These are phyloP conservation scores for Glyphotaelius pellucidus DNA, from an alignment of 2,888 invertebrate species.

Conservation along the genomic window DNA sequence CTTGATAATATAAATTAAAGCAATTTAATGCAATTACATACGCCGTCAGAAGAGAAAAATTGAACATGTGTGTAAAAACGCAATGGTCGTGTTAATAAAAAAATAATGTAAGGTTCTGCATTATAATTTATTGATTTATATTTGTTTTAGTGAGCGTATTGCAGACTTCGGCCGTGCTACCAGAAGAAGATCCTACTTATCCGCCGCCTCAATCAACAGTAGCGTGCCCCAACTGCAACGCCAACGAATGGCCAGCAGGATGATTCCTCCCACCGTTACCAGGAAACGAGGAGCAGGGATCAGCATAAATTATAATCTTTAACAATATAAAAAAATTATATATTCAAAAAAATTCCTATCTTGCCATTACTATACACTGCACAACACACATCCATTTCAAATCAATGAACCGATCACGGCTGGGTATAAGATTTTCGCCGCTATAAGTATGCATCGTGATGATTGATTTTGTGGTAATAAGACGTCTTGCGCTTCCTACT, in stretches of 20 bases:
- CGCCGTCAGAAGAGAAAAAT: no score
- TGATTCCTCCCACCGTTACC: neutral
- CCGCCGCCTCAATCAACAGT: neutral
- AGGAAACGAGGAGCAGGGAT: neutral
- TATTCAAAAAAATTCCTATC: neutral
- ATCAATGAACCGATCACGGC: no score
- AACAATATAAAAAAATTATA: neutral
- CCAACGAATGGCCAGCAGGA: neutral
- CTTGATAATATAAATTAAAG: no score
- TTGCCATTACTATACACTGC: neutral
- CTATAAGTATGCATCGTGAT: neutral
- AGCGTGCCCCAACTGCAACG: neutral
- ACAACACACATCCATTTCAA: no score
- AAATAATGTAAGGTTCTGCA: neutral
- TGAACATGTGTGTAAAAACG: no score
- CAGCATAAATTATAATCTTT: neutral
- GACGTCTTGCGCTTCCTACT: neutral
- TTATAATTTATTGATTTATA: neutral
- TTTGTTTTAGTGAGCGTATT: neutral
- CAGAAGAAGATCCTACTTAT: neutral
- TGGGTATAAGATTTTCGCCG: no score
- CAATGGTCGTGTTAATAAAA: no score
- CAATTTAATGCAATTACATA: no score
- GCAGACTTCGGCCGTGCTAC: neutral
- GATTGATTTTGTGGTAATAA: neutral